These are phyloP conservation scores for Merodon equestris DNA, from an alignment of 2,888 invertebrate genomes.

Conservation along the genomic window DNA sequence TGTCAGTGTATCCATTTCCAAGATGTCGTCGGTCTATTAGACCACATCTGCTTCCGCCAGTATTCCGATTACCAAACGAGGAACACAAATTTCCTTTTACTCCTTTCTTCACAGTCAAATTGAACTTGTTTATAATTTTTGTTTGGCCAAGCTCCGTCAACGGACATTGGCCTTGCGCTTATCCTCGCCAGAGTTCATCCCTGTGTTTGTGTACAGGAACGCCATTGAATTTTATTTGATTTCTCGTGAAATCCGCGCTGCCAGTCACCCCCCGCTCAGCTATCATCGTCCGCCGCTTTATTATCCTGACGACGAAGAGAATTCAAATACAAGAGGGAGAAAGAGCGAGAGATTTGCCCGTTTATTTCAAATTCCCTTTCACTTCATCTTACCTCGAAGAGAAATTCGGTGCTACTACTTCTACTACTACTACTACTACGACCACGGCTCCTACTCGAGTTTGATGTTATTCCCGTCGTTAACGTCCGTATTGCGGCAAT, in stretches of 20 bases:
- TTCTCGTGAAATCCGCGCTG: not conserved
- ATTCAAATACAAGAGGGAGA: not conserved
- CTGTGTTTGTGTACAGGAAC: slow-evolving; percentile 37
- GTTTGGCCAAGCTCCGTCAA: slow-evolving; percentile 8
- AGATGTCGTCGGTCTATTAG: slow-evolving; percentile 47
- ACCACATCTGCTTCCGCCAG: not conserved
- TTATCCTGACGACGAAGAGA: too few relatives aligned
- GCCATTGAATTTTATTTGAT: slow-evolving; percentile 43
- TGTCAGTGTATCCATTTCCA: slow-evolving; percentile 25
- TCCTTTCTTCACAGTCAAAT: not conserved
- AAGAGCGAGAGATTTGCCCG: slow-evolving; percentile 27
- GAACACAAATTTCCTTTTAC: not conserved
- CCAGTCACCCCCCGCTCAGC: slow-evolving; percentile 33
- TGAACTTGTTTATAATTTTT: slow-evolving; percentile 41
- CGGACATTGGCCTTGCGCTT: slow-evolving; percentile 19
- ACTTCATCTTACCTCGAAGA: not conserved
- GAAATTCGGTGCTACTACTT: slow-evolving; percentile 17
- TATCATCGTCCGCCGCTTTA: slow-evolving; percentile 18
- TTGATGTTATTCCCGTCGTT: slow-evolving; percentile 48
- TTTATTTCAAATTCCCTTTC: not conserved
- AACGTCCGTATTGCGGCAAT: slow-evolving; percentile 64
- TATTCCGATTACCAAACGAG: not conserved
- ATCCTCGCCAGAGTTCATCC: not conserved
- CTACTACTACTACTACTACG: not conserved
- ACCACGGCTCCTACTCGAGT: slow-evolving; percentile 18